phyloP scores from a whole-genome alignment of 1,140 invertebrate genomes.

The Coboldia fuscipes region DNA sequence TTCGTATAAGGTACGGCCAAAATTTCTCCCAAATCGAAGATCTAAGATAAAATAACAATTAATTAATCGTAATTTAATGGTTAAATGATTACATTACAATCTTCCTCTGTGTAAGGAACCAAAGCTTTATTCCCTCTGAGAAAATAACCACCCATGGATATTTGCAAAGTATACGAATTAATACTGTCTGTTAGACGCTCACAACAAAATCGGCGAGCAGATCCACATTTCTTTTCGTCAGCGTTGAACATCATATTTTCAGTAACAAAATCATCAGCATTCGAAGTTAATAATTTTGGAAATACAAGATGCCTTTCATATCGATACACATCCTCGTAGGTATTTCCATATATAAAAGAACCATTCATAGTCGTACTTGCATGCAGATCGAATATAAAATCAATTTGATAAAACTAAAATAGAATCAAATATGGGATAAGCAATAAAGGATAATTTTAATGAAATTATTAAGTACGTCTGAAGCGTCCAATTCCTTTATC shows the following conservation, averaged over 20 bases:
- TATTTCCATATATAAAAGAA: conserved; percentile 89
- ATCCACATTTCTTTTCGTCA: conserved; percentile 67
- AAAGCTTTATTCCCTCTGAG: conserved; percentile 36
- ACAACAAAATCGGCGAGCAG: conserved; percentile 55
- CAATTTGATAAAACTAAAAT: conserved; percentile 52
- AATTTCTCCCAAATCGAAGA: conserved; percentile 49
- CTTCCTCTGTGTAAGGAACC: conserved; percentile 72
- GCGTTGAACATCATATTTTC: conserved; percentile 77
- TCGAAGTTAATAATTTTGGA: conserved; percentile 67
- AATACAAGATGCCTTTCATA: conserved; percentile 72
- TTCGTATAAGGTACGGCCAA: conserved; percentile 52
- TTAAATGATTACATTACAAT: conserved; percentile 34
- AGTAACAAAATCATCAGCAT: conserved; percentile 62
- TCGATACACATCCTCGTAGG: conserved; percentile 71
- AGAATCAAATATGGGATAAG: conserved; percentile 3
- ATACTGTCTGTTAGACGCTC: conserved; percentile 45
- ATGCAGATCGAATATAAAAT: conserved; percentile 88
- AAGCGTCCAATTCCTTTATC: conserved; percentile 49
- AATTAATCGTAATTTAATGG: conserved; percentile 16
- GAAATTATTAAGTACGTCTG: conserved; percentile 28
- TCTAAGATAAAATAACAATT: conserved; percentile 17
- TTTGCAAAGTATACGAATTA: conserved; percentile 67
- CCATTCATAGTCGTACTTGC: conserved; percentile 81
- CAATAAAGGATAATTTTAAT: conserved; percentile 2
- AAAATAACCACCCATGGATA: conserved; percentile 67